Evolutionary conservation across 1,140 invertebrate genomes (phyloP).

Genomic region (Acyrthosiphon pisum): DNA sequence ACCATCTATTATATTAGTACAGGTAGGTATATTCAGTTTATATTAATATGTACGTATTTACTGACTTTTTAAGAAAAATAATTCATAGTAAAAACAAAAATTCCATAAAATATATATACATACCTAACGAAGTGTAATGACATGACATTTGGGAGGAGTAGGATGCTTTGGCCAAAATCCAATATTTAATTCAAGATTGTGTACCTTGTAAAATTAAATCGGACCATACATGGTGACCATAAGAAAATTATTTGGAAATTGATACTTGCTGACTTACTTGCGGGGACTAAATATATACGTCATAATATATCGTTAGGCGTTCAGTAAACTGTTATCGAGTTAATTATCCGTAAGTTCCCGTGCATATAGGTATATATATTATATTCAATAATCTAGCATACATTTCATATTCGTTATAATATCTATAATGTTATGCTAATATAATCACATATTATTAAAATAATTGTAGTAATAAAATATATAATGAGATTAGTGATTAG

Average conservation of each 20-base stretch:
- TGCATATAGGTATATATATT: not conserved
- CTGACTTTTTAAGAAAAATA: not conserved
- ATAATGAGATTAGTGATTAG: not conserved
- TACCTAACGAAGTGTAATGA: not conserved
- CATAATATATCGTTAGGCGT: not conserved
- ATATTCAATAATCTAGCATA: not conserved
- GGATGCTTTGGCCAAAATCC: slow-evolving; percentile 37
- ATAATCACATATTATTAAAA: not conserved
- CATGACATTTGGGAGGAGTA: not conserved
- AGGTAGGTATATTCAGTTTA: not conserved
- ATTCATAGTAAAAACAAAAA: not conserved
- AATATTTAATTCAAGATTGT: slow-evolving; percentile 27
- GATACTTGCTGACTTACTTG: not conserved
- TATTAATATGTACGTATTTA: not conserved
- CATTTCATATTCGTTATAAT: not conserved
- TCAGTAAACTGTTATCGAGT: not conserved
- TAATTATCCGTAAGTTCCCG: not conserved
- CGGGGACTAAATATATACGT: not conserved
- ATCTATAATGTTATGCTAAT: not conserved
- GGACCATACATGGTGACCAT: not conserved
- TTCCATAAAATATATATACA: not conserved
- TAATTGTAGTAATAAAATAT: slow-evolving; percentile 1
- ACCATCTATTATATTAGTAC: not conserved
- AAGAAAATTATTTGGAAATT: not conserved
- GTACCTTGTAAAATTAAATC: not conserved